Conservation (phyloP, 1,140 invertebrate species). For the Galendromus occidentalis region DNA sequence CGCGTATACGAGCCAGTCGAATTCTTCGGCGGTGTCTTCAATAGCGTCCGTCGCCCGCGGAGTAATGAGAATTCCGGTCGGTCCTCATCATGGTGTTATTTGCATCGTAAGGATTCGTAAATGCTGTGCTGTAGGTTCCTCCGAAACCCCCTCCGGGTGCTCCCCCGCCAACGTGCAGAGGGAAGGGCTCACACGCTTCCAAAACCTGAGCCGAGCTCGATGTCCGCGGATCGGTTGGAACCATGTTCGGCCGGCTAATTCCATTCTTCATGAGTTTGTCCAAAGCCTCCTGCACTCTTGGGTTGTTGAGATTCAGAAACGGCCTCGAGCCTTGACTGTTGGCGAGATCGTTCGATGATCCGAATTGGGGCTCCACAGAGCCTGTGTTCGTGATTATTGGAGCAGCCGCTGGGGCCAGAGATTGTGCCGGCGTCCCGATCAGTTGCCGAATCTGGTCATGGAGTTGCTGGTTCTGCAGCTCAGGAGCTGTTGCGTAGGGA, state of each 20-base stretch:
- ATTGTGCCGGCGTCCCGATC: neutral
- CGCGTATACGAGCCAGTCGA: too few species aligned
- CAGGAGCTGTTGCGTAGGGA: too few species aligned
- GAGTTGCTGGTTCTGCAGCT: slow-evolving; percentile 1
- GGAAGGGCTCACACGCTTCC: too few species aligned
- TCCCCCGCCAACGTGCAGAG: too few species aligned
- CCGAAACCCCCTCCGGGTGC: too few species aligned
- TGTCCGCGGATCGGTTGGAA: neutral
- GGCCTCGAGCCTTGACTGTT: slow-evolving; percentile 17
- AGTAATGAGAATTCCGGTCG: too few species aligned
- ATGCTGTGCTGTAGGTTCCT: too few species aligned
- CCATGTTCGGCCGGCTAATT: slow-evolving; percentile 19
- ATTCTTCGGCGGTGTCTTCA: too few species aligned
- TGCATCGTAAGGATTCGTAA: too few species aligned
- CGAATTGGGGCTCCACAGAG: neutral
- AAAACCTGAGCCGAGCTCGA: too few species aligned
- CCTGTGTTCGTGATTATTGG: neutral
- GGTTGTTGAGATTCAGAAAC: slow-evolving; percentile 30
- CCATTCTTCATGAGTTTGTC: slow-evolving; percentile 30
- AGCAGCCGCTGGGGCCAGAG: neutral
- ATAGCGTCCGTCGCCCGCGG: too few species aligned
- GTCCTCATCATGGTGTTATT: too few species aligned
- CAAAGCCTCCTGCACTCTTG: slow-evolving; percentile 30
- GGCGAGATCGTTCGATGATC: neutral
- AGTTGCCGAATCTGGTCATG: neutral